Base-by-base conservation (phyloP, 2,113 vertebrate genomes). In the Sphyrna mokarran region DNA sequence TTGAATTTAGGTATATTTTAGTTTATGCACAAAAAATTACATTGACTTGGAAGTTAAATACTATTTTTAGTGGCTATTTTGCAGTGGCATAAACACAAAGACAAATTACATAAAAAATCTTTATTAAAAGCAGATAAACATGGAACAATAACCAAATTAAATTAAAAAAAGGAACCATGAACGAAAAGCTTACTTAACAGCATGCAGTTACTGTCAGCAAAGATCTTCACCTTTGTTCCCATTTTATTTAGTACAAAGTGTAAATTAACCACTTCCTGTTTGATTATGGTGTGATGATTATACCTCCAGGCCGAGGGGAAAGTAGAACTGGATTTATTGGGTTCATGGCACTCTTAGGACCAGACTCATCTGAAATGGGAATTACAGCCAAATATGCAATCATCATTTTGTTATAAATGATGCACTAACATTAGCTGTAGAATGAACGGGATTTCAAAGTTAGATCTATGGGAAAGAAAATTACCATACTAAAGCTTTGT, bases 341-440 rank as follows among this genome's bases (percentile, higher is more conserved):
- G 66, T 43, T 37, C 66, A 22, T 40, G 66, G 58, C 33, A 26
- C 58, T 23, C 54, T 68, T 22, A 69, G 66, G 69, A 43, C 4
- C 20, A 95, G 29, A 48, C 22, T 40, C 54, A 43, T 33, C 43
- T 95, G 94, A 23, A 94, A 94, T 20, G 37, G 29, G 10, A 48
- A 23, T 70, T 70, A n/a, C 13, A 95, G 43, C 94, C 69, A 95
- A 37, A 54, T 95, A 69, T 6, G 68, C 37, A 70, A 61, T 61
- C 26, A 33, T 29, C 26, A 72, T 43, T 90, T 94, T 95, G 94
- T 70, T 70, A 72, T n/a, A 94, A 72, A 95, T 72, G 29, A 94
- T 94, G 20, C 40, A 72, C 14, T 95, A 26, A 54, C 40, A 91
- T 70, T 76, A 43, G 40, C 33, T 91, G 87, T 33, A 61, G 29